A percentile compares a stretch with the other conserved stretches of the same genome.
phyloP scores from a whole-genome alignment of 2,888 invertebrate species.

The Netelia inedita region DNA sequence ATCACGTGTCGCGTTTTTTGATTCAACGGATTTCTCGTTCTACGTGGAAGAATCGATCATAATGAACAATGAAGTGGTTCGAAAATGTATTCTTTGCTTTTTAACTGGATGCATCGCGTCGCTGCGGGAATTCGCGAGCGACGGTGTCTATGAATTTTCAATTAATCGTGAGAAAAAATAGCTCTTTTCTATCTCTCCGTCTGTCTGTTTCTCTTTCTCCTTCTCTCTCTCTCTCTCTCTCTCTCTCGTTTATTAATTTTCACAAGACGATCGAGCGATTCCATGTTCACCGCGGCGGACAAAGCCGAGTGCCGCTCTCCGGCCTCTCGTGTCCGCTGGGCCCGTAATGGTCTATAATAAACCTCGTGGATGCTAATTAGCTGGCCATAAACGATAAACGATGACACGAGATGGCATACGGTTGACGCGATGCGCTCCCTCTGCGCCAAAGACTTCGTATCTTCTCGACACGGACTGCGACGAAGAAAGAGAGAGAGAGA shows the following conservation, averaged over 20 bases:
- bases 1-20: constrained; percentile 53
- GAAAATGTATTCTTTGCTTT: too few species aligned
- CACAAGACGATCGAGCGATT: neutral
- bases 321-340: constrained; percentile 16
- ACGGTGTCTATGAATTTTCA: neutral
- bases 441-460: constrained; percentile 12
- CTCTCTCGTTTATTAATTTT: neutral
- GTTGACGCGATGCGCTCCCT: constrained; percentile 77
- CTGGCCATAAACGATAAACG: constrained; percentile 83
- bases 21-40: neutral
- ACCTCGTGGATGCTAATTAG: constrained; percentile 83
- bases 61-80: neutral
- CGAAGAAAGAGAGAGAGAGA: constrained; percentile 10
- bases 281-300: neutral
- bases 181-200: neutral
- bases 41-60: neutral
- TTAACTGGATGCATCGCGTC: too few species aligned
- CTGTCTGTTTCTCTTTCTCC: neutral
- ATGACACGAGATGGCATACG: constrained; percentile 79
- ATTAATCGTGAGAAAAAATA: constrained; percentile 7
- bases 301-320: constrained; percentile 8
- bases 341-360: constrained; percentile 74
- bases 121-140: too few species aligned
- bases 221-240: too few species aligned
- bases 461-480: constrained; percentile 18